Evolutionary conservation across 2,113 vertebrate genomes (phyloP).

Genomic region (Danionella cerebrum): DNA sequence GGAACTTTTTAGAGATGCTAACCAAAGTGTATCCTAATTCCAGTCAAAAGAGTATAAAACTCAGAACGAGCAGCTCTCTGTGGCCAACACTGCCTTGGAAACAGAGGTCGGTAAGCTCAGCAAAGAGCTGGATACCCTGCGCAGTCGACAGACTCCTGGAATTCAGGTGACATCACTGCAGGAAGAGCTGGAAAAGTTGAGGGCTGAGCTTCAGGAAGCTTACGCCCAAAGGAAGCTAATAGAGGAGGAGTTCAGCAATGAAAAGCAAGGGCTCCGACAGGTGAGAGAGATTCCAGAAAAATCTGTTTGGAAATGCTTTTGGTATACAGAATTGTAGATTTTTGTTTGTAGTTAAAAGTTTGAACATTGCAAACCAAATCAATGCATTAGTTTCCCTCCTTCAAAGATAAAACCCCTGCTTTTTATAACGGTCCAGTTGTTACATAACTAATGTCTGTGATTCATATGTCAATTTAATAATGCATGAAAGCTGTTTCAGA

Average conservation of each 20-base stretch:
- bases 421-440: background rate
- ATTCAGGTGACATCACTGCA: conserved; percentile 67
- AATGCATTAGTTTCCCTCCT: background rate
- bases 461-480: background rate
- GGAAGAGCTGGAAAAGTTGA: conserved; percentile 70
- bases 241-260: conserved; percentile 69
- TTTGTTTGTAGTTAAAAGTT: background rate
- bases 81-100: conserved; percentile 40
- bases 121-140: conserved; percentile 70
- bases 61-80: conserved; percentile 70
- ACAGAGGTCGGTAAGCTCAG: conserved; percentile 75
- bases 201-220: conserved; percentile 66
- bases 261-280: conserved; percentile 73
- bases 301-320: background rate
- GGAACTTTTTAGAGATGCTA: too few relatives aligned
- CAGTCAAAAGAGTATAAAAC: conserved; percentile 77
- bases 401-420: background rate
- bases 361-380: background rate
- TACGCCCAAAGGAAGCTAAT: conserved; percentile 58
- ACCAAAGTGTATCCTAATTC: too few relatives aligned
- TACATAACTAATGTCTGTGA: background rate
- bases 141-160: conserved; percentile 41
- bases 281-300: conserved; percentile 48
- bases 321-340: background rate
- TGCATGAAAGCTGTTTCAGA: background rate